Conservation (phyloP, 2,888 invertebrate genomes). For the Latheticus oryzae region DNA sequence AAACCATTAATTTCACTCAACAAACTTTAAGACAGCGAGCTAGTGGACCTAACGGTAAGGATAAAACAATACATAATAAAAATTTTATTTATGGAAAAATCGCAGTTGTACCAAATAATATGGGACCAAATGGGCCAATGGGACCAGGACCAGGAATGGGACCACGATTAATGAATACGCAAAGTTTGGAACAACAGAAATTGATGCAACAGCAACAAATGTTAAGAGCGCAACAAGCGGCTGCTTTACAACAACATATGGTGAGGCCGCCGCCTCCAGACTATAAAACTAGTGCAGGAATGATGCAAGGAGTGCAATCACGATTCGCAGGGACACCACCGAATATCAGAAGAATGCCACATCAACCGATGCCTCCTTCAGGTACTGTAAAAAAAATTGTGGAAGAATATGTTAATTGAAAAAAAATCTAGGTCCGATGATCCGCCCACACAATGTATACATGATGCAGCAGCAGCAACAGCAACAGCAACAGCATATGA, state of each 20-base stretch:
- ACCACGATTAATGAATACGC: conserved; percentile 53
- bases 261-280: conserved; percentile 86
- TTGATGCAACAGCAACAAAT: conserved; percentile 68
- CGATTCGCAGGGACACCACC: conserved; percentile 67
- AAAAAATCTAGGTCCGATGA: conserved; percentile 77
- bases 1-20: conserved; percentile 87
- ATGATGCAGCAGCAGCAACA: conserved; percentile 69
- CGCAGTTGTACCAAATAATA: conserved; percentile 45
- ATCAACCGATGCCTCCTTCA: conserved; percentile 78
- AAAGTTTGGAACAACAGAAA: conserved; percentile 62
- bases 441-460: conserved; percentile 74
- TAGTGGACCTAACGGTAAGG: conserved; percentile 57
- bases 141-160: conserved; percentile 48
- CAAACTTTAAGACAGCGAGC: conserved; percentile 74
- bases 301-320: conserved; percentile 62
- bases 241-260: conserved; percentile 57
- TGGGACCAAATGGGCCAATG: conserved; percentile 52
- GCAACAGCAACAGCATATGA: conserved; percentile 67
- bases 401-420: too few relatives aligned
- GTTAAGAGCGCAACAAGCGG: conserved; percentile 70
- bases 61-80: too few relatives aligned
- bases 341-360: conserved; percentile 74
- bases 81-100: conserved; percentile 3
- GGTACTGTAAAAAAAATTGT: too few relatives aligned
- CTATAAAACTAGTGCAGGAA: conserved; percentile 78